phyloP scores from a whole-genome alignment of 2,888 invertebrate genomes.

The Deilephila porcellus region DNA sequence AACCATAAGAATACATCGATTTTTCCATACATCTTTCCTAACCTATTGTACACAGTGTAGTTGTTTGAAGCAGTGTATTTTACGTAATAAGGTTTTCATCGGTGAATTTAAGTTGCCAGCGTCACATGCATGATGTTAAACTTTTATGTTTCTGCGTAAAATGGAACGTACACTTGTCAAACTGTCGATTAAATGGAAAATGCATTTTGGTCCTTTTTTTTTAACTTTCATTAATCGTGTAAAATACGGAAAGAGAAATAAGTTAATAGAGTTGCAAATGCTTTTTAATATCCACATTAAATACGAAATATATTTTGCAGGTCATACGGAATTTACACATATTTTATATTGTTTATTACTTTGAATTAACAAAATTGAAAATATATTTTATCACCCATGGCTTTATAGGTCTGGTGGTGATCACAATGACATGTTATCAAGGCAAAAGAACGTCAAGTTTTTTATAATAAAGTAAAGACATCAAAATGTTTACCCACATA shows the following conservation, averaged over 20 bases:
- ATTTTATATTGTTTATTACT: too few species aligned
- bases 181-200: neutral
- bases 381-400: too few species aligned
- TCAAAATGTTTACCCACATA: too few species aligned
- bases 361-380: too few species aligned
- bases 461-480: too few species aligned
- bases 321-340: too few species aligned
- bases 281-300: too few species aligned
- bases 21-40: neutral
- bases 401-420: too few species aligned
- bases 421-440: too few species aligned
- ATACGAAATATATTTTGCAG: too few species aligned
- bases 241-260: neutral
- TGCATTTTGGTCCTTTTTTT: neutral
- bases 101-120: neutral
- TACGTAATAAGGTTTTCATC: neutral
- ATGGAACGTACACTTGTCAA: constrained; percentile 10
- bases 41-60: neutral
- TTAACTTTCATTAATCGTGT: neutral
- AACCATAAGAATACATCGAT: too few species aligned
- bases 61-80: neutral
- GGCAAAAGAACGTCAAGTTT: too few species aligned
- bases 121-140: constrained; percentile 22
- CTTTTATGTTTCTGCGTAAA: constrained; percentile 23
- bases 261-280: neutral